Percentiles rank a stretch among this genome's conserved stretches.
phyloP scores from a whole-genome alignment of 2,113 vertebrate species.

The Odobenus rosmarus region DNA sequence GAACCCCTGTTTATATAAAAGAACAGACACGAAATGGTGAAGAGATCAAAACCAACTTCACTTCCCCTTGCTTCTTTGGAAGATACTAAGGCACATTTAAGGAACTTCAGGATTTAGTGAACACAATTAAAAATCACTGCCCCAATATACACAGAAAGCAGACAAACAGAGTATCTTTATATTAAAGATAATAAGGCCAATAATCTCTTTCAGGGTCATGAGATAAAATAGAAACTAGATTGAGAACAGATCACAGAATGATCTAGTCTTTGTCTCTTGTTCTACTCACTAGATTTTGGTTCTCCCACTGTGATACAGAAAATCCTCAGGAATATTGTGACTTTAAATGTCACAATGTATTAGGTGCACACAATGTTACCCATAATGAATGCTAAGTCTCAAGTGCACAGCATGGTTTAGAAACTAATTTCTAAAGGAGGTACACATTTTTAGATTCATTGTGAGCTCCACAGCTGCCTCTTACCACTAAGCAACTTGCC shows the following conservation, averaged over 20 bases:
- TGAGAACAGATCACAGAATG: constrained; percentile 56
- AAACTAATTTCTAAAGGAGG: constrained; percentile 75
- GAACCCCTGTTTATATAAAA: background rate
- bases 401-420: constrained; percentile 72
- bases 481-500: constrained; percentile 67
- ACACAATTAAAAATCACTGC: constrained; percentile 4
- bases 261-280: constrained; percentile 59
- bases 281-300: constrained; percentile 56
- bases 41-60: background rate
- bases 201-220: constrained; percentile 55
- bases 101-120: constrained; percentile 20
- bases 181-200: constrained; percentile 43
- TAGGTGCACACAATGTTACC: constrained; percentile 64
- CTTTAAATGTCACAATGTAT: constrained; percentile 74
- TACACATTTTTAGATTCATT: constrained; percentile 72
- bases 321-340: constrained; percentile 70
- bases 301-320: constrained; percentile 53
- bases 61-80: constrained; percentile 11
- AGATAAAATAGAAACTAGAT: constrained; percentile 59
- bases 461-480: constrained; percentile 66
- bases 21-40: background rate
- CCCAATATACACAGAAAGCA: background rate
- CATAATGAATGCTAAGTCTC: constrained; percentile 73
- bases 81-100: background rate
- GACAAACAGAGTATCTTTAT: constrained; percentile 15